Conservation (phyloP, 2,888 invertebrate species). For the Drosophila mercatorum region DNA sequence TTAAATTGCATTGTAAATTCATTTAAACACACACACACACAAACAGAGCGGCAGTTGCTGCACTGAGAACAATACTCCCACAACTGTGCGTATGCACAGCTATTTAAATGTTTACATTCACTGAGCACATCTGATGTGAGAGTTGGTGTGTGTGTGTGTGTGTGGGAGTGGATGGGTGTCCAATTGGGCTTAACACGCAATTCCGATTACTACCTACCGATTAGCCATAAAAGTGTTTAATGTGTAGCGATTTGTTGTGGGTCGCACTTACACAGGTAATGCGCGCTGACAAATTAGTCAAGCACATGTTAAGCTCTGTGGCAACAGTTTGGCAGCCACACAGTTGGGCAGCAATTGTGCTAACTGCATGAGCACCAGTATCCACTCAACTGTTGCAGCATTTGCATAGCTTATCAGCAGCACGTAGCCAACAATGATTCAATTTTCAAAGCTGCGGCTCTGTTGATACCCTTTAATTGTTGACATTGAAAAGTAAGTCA, state of each 20-base stretch:
- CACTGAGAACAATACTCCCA: not conserved
- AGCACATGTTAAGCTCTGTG: constrained; percentile 16
- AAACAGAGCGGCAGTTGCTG: not conserved
- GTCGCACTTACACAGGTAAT: constrained; percentile 1
- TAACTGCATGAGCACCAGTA: constrained; percentile 15
- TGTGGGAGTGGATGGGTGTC: not conserved
- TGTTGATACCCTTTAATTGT: not conserved
- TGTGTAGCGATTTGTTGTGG: constrained; percentile 34
- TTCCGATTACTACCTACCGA: constrained; percentile 8
- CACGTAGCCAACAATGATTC: constrained; percentile 14
- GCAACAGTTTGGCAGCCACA: constrained; percentile 11
- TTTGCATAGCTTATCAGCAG: constrained; percentile 23
- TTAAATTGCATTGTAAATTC: constrained; percentile 53
- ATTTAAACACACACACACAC: constrained; percentile 24
- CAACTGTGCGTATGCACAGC: constrained; percentile 10
- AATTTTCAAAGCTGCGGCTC: not conserved
- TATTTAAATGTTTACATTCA: constrained; percentile 1
- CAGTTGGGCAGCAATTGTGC: constrained; percentile 22
- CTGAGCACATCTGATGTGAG: constrained; percentile 7
- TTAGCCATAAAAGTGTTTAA: constrained; percentile 26
- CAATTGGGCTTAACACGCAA: constrained; percentile 20
- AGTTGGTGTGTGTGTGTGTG: not conserved
- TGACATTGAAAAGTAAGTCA: not conserved
- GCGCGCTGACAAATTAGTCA: constrained; percentile 30
- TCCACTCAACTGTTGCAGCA: constrained; percentile 25